Conservation (phyloP, 2,113 vertebrate species). For the Amblyopsis rosae region DNA sequence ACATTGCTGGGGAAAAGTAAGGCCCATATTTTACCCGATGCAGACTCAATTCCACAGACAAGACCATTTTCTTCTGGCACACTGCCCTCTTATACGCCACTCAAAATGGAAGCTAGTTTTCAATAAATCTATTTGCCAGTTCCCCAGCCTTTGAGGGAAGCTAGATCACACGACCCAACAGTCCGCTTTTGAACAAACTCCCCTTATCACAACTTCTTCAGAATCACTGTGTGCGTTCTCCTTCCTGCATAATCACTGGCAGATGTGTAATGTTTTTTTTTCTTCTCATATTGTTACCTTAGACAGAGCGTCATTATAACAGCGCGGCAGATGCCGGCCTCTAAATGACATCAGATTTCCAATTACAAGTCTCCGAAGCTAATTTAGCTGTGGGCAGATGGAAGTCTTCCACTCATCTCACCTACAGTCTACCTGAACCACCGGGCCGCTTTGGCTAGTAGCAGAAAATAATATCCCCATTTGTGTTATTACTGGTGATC, state of each 20-base stretch:
- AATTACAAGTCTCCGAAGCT: slow-evolving; percentile 70
- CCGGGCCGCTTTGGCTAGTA: slow-evolving; percentile 44
- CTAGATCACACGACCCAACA: slow-evolving; percentile 29
- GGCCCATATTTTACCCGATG: slow-evolving; percentile 51
- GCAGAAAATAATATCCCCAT: slow-evolving; percentile 55
- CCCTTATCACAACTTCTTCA: slow-evolving; percentile 14
- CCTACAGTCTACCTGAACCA: slow-evolving; percentile 37
- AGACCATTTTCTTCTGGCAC: slow-evolving; percentile 56
- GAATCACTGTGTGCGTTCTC: slow-evolving; percentile 26
- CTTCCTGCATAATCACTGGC: slow-evolving; percentile 54
- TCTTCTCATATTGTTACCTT: slow-evolving; percentile 66
- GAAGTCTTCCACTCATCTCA: slow-evolving; percentile 56
- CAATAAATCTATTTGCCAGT: slow-evolving; percentile 47
- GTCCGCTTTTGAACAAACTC: slow-evolving; percentile 36
- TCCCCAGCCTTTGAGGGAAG: slow-evolving; percentile 43
- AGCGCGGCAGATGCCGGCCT: slow-evolving; percentile 66
- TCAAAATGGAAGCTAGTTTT: slow-evolving; percentile 61
- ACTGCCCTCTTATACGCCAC: slow-evolving; percentile 34
- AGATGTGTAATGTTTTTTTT: slow-evolving; percentile 66
- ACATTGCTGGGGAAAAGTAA: slow-evolving; percentile 43
- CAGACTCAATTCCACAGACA: slow-evolving; percentile 47
- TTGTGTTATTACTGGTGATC: slow-evolving; percentile 44
- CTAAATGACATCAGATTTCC: slow-evolving; percentile 68
- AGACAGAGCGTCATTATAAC: slow-evolving; percentile 64
- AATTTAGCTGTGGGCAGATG: slow-evolving; percentile 63